Evolutionary conservation across 2,797 vertebrate species (phyloP), one percentile per base, ranked within the genome.

Genomic region (Channallabes apus): DNA sequence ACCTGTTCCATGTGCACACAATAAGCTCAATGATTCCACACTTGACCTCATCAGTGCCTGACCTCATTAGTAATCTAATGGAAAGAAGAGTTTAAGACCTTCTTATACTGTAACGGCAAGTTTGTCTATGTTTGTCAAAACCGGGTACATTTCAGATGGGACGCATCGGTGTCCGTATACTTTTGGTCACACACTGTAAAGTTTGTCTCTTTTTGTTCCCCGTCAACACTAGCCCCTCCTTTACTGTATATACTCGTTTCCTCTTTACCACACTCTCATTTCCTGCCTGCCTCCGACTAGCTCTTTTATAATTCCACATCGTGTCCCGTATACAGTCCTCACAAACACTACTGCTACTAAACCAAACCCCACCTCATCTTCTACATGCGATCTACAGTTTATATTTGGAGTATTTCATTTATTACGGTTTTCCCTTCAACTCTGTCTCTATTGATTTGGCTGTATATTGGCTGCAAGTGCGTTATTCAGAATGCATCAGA

Each of bases 241-340:
- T 76, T 71, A 82, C 83, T 85, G 29, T 56, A 83, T 84, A 64
- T 89, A 87, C 86, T 90, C 85, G 69, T 94, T 94, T 93, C 92
- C 92, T 85, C 69, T 90, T 81, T 88, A 88, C 77, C 80, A 79
- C 87, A 35, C 87, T 92, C 92, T 93, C 90, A 90, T 91, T 93
- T 94, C 92, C 92, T 91, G 68, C 87, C 91, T 73, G 83, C 88
- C 91, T 71, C 14, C 12, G 80, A 32, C 87, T 61, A 65, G 51
- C 32, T 41, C 18, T 72, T 17, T 58, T 64, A 22, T 64, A 22
- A 6, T 65, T 15, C 86, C 86, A 3, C 86, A 68, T 15, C 0
- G 35, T 51, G 76, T 51, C 65, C 71, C 22, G n/a, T 61, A n/a
- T 46, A 79, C 22, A 6, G 38, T 41, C 27, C 59, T 7, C 27